Evolutionary conservation across 1,140 invertebrate species (phyloP).

Genomic region (Zaprionus africanus): DNA sequence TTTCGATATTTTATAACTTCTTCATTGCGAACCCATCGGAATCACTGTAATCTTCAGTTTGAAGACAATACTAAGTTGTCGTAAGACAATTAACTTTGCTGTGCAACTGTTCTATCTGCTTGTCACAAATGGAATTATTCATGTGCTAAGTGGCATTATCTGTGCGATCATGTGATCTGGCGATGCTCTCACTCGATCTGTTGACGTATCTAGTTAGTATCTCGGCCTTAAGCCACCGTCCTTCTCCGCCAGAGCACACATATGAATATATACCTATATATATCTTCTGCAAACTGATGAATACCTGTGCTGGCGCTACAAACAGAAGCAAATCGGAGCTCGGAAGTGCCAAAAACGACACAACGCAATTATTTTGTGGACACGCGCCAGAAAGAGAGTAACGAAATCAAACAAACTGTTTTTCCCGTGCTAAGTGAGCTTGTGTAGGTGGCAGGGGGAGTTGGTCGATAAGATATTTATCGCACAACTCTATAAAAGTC

Average conservation of each 20-base stretch:
- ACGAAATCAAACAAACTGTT: conserved; percentile 2
- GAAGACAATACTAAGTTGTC: background rate
- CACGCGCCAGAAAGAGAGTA: conserved; percentile 24
- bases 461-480: conserved; percentile 4
- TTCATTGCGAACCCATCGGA: background rate
- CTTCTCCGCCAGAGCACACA: background rate
- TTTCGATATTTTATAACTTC: background rate
- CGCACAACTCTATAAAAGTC: conserved; percentile 3
- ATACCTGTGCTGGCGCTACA: background rate
- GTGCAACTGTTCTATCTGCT: conserved; percentile 3
- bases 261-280: background rate
- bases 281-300: background rate
- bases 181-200: background rate
- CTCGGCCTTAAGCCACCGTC: conserved; percentile 7
- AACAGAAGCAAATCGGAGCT: conserved; percentile 1
- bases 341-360: conserved; percentile 41
- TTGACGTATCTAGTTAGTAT: conserved; percentile 15
- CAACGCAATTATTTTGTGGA: conserved; percentile 20
- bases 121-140: conserved; percentile 44
- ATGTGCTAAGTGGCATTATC: conserved; percentile 62
- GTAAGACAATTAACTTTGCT: background rate
- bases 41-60: background rate
- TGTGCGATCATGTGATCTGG: conserved; percentile 59
- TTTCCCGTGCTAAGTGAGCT: background rate
- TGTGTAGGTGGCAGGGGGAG: background rate